Evolutionary conservation across 2,113 vertebrate species (phyloP), one percentile per base, ranked within the genome.

Genomic region (Brachionichthys hirsutus): DNA sequence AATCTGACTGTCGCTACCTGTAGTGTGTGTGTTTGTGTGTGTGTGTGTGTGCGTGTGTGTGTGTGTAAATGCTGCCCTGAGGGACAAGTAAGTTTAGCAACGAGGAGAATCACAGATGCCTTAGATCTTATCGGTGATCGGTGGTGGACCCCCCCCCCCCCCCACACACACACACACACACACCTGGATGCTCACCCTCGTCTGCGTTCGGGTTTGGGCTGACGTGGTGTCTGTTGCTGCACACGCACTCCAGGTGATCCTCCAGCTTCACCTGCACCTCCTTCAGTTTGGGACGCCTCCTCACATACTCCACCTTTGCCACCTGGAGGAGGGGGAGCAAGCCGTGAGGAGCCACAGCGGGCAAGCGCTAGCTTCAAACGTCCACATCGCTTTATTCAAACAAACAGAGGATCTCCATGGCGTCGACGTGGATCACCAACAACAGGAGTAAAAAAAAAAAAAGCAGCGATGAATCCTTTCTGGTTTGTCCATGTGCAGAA

Each of bases 281-380:
- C 90, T 92, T 93, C 86, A 98, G 91, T 90, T 95, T 95, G 51
- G 95, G 94, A 76, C 93, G 94, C 87, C 94, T 92, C 71, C 95
- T 93, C 86, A 98, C 84, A 10, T 98, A 98, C 84, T 97, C 95
- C 81, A 98, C 95, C 91, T 98, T 98, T 52, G 95, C 96, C 90
- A 98, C 96, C 96, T 98, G 89, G 22, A 20, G 24, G 14, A 4
- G 38, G 18, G 15, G 45, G n/a, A 17, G 24, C 34, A 9, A 35
- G 34, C 4, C 4, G 4, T 9, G 9, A 35, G 34, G 9, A 35
- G 4, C 34, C 9, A 35, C 24, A 30, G 24, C 24, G 8, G 24
- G 24, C 1, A 30, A 8, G 24, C 8, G 24, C 24, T 30, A 30
- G 24, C 24, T 30, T 30, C 8, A 30, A 8, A 30, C 8, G 24